Percentiles rank a stretch among this genome's conserved stretches.
phyloP scores from a whole-genome alignment of 2,113 vertebrate genomes.

The Zapornia atra region DNA sequence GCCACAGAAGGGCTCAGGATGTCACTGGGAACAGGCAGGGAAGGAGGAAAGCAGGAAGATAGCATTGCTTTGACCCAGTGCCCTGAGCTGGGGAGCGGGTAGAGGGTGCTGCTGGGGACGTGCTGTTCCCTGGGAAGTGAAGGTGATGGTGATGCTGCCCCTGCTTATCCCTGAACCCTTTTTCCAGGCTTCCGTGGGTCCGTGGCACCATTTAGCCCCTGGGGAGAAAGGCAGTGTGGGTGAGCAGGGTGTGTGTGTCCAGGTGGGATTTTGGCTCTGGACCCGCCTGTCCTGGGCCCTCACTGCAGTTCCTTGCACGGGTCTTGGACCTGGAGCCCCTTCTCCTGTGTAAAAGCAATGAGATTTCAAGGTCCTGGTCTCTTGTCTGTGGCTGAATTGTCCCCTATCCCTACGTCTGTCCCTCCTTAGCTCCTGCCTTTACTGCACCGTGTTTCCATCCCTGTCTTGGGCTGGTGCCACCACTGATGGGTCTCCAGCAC shows the following conservation, averaged over 20 bases:
- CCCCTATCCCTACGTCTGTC: background rate
- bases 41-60: background rate
- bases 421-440: background rate
- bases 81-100: background rate
- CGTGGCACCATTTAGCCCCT: background rate
- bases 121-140: background rate
- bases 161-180: background rate
- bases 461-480: background rate
- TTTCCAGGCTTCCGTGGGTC: background rate
- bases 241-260: background rate
- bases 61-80: background rate
- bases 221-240: background rate
- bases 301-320: rapidly evolving
- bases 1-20: background rate
- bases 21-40: background rate
- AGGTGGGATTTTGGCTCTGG: background rate
- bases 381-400: background rate
- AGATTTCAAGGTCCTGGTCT: background rate
- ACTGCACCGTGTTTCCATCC: background rate
- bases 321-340: background rate
- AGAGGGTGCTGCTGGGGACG: background rate
- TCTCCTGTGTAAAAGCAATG: background rate
- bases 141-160: background rate
- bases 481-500: background rate
- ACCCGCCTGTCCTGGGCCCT: background rate